These are phyloP conservation scores for Callosobruchus maculatus DNA, from an alignment of 2,888 invertebrate species.

Conservation along the genomic window DNA sequence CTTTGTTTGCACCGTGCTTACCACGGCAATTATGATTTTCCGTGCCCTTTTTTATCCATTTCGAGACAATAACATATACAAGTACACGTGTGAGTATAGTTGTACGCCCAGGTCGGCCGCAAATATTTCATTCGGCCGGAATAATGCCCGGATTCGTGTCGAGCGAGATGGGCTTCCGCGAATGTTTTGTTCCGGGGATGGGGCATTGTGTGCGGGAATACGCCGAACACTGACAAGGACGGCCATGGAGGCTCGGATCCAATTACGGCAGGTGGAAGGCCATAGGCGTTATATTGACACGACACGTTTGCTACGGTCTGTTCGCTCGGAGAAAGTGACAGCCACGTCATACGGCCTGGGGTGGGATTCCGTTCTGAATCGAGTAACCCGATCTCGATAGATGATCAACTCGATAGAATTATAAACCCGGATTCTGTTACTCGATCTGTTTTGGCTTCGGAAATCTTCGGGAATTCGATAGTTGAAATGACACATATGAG, in stretches of 20 bases:
- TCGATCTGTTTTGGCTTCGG: no score
- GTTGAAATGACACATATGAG: no score
- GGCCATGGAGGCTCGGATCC: background rate
- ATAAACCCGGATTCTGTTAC: no score
- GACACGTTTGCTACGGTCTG: background rate
- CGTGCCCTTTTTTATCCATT: background rate
- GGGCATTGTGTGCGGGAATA: background rate
- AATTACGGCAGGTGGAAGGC: background rate
- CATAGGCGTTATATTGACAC: background rate
- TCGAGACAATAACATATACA: background rate
- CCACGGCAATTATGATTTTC: background rate
- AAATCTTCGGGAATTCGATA: no score
- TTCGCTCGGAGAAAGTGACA: no score
- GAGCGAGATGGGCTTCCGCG: background rate
- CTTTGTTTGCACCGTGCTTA: background rate
- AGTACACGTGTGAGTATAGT: background rate
- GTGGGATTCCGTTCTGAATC: no score
- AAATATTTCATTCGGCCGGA: background rate
- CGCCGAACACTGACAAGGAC: background rate
- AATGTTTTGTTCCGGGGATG: background rate
- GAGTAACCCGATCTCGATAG: no score
- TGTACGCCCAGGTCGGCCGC: background rate
- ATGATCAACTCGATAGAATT: no score
- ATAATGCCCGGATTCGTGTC: background rate
- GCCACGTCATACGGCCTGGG: no score